These are phyloP conservation scores for Montipora capricornis DNA, from an alignment of 64 coral and sea anemone species.

Conservation along the genomic window DNA sequence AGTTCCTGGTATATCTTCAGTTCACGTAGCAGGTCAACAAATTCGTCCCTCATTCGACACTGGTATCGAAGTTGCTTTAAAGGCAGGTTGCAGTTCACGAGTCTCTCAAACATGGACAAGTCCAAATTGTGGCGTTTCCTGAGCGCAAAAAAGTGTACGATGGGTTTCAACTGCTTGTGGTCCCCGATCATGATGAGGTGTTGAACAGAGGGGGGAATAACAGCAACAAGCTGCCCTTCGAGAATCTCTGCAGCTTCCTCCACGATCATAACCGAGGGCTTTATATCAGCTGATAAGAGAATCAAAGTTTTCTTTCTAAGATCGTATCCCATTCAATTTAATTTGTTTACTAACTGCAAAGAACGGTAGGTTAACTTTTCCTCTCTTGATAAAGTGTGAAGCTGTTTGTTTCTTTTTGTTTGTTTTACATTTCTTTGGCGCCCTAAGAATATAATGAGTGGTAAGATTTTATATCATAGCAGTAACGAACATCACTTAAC, in stretches of 20 bases:
- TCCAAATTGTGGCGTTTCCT: conserved; percentile 65
- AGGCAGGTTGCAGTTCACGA: conserved; percentile 65
- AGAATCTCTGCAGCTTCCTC: conserved; percentile 94
- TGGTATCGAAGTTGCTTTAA: conserved; percentile 63
- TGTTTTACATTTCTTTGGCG: too few relatives aligned
- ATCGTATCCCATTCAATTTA: background rate
- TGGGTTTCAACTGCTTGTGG: conserved; percentile 79
- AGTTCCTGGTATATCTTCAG: conserved; percentile 57
- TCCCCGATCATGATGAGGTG: conserved; percentile 95
- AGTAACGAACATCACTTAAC: too few relatives aligned
- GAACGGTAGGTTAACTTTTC: too few relatives aligned
- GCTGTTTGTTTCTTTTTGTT: too few relatives aligned
- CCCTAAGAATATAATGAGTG: too few relatives aligned
- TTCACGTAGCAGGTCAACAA: conserved; percentile 68
- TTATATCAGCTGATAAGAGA: conserved; percentile 43
- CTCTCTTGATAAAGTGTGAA: too few relatives aligned
- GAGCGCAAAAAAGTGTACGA: conserved; percentile 54
- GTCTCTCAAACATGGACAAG: conserved; percentile 87
- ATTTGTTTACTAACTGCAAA: too few relatives aligned
- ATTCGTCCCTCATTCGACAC: conserved; percentile 85
- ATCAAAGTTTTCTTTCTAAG: background rate
- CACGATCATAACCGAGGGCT: conserved; percentile 86
- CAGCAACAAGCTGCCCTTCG: conserved; percentile 79
- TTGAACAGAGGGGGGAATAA: conserved; percentile 72
- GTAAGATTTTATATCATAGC: too few relatives aligned